Percentiles rank a stretch among this genome's conserved stretches.
Evolutionary conservation across 1,140 invertebrate species (phyloP).

Genomic region (Mactra quadrangularis): DNA sequence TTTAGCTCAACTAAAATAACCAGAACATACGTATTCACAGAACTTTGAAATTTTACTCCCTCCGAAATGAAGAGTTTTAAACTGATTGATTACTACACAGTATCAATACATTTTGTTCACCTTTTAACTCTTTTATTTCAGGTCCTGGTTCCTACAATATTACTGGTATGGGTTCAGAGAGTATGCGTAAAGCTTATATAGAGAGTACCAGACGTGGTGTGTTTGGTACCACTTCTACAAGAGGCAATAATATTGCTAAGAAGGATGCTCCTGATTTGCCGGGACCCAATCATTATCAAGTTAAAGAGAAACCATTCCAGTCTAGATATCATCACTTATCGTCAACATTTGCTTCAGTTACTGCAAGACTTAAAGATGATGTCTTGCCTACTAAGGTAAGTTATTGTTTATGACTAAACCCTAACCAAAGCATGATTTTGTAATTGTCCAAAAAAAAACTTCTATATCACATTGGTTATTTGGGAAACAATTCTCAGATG

Average conservation of each 20-base stretch:
- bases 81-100: too few relatives aligned
- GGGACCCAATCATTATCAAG: constrained; percentile 78
- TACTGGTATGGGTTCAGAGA: constrained; percentile 82
- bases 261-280: constrained; percentile 76
- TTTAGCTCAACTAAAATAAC: too few relatives aligned
- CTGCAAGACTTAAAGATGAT: constrained; percentile 68
- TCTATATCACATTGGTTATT: too few relatives aligned
- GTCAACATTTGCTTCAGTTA: constrained; percentile 80
- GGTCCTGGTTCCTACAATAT: constrained; percentile 83
- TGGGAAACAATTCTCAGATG: too few relatives aligned
- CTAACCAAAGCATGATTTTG: too few relatives aligned
- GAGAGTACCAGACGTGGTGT: constrained; percentile 80
- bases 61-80: too few relatives aligned
- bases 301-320: constrained; percentile 73
- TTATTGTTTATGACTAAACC: background rate
- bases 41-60: too few relatives aligned
- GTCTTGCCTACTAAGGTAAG: constrained; percentile 63
- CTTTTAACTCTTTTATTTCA: constrained; percentile 63
- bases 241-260: constrained; percentile 68
- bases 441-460: too few relatives aligned
- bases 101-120: too few relatives aligned
- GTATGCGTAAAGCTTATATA: constrained; percentile 81
- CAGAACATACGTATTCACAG: too few relatives aligned
- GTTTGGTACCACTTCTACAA: constrained; percentile 78
- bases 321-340: constrained; percentile 71